phyloP scores from a whole-genome alignment of 2,113 vertebrate genomes.

The Platysteira castanea region DNA sequence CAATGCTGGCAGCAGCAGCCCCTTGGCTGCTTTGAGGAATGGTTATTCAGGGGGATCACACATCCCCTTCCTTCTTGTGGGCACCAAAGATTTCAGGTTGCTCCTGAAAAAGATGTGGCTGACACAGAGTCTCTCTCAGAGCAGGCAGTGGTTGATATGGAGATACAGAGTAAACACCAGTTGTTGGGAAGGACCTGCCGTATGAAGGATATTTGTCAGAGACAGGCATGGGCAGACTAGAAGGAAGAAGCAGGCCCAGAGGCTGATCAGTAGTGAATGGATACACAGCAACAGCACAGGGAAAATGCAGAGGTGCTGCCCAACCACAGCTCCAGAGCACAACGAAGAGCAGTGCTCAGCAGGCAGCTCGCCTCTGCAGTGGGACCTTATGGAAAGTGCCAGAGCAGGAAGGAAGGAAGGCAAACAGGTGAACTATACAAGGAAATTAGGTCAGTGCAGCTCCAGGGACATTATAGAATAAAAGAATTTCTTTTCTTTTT shows the following conservation, averaged over 20 bases:
- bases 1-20: neutral
- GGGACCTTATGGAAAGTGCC: neutral
- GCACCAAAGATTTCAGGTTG: neutral
- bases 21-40: neutral
- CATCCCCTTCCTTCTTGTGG: neutral
- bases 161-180: neutral
- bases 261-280: neutral
- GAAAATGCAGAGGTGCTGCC: neutral
- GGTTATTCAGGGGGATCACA: neutral
- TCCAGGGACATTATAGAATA: neutral
- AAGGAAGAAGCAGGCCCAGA: neutral
- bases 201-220: neutral
- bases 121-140: neutral
- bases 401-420: neutral
- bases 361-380: neutral
- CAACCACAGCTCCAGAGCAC: neutral
- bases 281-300: neutral
- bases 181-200: neutral
- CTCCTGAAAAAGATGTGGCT: neutral
- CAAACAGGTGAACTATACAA: slow-evolving; percentile 36
- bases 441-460: slow-evolving; percentile 37
- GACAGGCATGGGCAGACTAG: neutral
- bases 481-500: neutral
- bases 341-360: neutral
- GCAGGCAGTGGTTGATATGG: accelerated